Conservation (phyloP, 2,113 vertebrate species). For the Irena cyanogastra region DNA sequence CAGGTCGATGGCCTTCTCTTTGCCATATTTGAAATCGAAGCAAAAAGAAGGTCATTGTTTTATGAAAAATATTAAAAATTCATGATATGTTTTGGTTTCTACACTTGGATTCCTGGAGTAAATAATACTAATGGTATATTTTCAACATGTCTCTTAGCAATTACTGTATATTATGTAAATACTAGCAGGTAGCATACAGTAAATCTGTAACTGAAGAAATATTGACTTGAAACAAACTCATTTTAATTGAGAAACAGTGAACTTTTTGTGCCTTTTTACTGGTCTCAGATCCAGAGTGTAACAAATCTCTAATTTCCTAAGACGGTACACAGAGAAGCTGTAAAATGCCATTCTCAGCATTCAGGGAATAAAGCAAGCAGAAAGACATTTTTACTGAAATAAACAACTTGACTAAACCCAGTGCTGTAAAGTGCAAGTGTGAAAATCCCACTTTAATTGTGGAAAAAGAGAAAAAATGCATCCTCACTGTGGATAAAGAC, state of each 20-base stretch:
- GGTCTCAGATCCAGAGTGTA: not conserved
- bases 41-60: conserved; percentile 48
- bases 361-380: conserved; percentile 32
- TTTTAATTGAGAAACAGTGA: conserved; percentile 43
- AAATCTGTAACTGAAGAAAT: conserved; percentile 54
- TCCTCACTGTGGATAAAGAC: not conserved
- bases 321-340: not conserved
- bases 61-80: conserved; percentile 63
- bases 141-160: conserved; percentile 52
- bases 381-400: conserved; percentile 57
- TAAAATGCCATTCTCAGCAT: conserved; percentile 20
- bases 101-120: conserved; percentile 51
- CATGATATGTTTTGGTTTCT: conserved; percentile 47
- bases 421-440: conserved; percentile 22
- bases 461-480: not conserved
- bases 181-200: conserved; percentile 49
- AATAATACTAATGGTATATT: conserved; percentile 60
- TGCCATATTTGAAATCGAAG: conserved; percentile 24
- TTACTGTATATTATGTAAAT: conserved; percentile 60
- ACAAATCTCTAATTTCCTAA: conserved; percentile 40
- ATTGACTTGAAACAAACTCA: conserved; percentile 30
- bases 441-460: conserved; percentile 60
- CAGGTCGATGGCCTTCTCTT: conserved; percentile 10
- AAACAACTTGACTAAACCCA: conserved; percentile 25
- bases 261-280: conserved; percentile 23